Percentiles rank a stretch among this genome's conserved stretches.
Conservation (phyloP, 2,888 invertebrate genomes). For the Automeris io region DNA sequence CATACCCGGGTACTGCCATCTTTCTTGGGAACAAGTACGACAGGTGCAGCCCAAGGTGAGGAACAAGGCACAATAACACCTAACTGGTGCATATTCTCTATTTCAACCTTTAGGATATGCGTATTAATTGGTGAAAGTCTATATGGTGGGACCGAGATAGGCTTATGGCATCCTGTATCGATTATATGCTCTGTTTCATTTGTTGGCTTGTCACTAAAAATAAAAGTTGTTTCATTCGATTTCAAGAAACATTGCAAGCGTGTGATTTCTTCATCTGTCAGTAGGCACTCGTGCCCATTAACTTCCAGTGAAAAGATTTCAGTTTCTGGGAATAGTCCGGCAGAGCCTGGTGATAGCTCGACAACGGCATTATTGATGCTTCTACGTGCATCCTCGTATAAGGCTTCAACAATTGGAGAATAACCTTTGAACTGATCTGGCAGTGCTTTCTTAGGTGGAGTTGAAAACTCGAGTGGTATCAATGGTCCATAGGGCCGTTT, state of each 20-base stretch:
- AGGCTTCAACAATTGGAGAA: conserved; percentile 5
- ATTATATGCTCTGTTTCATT: no score
- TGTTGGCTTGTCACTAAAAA: no score
- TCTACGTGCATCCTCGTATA: neutral
- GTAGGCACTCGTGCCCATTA: no score
- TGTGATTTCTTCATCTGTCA: no score
- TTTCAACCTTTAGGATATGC: conserved; percentile 20
- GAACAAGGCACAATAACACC: conserved; percentile 29
- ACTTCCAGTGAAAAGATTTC: no score
- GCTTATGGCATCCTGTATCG: neutral
- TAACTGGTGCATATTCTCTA: conserved; percentile 28
- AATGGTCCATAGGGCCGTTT: conserved; percentile 7
- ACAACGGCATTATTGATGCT: neutral
- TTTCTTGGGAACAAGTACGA: conserved; percentile 35
- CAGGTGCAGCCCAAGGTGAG: conserved; percentile 37
- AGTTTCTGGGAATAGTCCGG: no score
- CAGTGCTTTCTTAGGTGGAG: conserved; percentile 9
- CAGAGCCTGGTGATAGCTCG: neutral
- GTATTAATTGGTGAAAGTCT: conserved; percentile 24
- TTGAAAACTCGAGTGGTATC: conserved; percentile 8
- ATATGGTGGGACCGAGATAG: conserved; percentile 15
- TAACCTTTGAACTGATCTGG: conserved; percentile 7
- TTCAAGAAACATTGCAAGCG: no score
- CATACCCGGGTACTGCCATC: conserved; percentile 29
- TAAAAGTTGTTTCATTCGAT: no score